These are phyloP conservation scores for Alaudala cheleensis DNA, from an alignment of 2,113 vertebrate genomes.

Conservation along the genomic window DNA sequence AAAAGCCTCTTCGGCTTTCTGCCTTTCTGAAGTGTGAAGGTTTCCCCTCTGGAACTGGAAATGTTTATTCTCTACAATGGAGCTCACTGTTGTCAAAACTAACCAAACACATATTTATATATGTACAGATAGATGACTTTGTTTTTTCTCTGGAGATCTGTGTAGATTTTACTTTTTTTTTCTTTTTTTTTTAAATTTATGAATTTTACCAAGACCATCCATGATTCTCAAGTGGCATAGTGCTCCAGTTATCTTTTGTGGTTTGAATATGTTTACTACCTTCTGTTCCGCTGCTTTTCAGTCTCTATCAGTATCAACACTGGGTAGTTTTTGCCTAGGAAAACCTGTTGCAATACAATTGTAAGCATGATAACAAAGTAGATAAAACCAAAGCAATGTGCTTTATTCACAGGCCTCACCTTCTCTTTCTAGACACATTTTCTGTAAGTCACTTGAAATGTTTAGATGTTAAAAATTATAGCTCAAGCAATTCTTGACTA, in stretches of 20 bases:
- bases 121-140: background rate
- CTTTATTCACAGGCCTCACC: background rate
- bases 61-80: background rate
- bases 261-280: background rate
- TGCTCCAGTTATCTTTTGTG: background rate
- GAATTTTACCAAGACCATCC: background rate
- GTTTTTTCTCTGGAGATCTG: background rate
- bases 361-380: background rate
- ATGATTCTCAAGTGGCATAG: background rate
- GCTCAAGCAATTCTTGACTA: background rate
- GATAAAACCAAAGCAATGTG: background rate
- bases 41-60: background rate
- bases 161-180: background rate
- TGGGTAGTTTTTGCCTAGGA: background rate
- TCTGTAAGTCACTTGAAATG: background rate
- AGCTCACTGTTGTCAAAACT: background rate
- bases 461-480: background rate
- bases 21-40: constrained; percentile 4
- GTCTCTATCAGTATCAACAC: background rate
- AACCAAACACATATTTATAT: background rate
- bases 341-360: background rate
- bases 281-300: constrained; percentile 4
- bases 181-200: background rate
- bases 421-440: background rate
- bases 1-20: constrained; percentile 16